These are phyloP conservation scores for Caenorhabditis sulstoni DNA, from an alignment of 2,888 invertebrate species.

Conservation along the genomic window DNA sequence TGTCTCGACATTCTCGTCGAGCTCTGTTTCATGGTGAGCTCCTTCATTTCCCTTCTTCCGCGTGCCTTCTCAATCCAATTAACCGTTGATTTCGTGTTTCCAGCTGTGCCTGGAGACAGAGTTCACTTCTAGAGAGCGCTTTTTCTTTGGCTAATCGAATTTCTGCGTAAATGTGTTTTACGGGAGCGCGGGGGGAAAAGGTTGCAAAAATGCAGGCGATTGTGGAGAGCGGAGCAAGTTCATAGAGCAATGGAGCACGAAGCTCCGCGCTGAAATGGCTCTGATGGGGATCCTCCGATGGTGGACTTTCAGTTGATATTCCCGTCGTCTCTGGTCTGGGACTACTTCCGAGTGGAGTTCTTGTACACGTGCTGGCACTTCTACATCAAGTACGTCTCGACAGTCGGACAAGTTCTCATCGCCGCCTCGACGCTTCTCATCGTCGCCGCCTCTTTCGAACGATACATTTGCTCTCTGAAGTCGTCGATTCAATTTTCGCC, in stretches of 20 bases:
- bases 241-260: not conserved
- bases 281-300: no score
- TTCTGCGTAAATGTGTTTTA: slow-evolving; percentile 26
- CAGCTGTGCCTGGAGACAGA: slow-evolving; percentile 19
- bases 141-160: slow-evolving; percentile 39
- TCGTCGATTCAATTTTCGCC: slow-evolving; percentile 58
- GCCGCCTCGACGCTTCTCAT: slow-evolving; percentile 71
- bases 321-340: slow-evolving; percentile 63
- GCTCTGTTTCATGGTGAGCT: slow-evolving; percentile 70
- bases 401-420: slow-evolving; percentile 70
- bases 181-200: not conserved
- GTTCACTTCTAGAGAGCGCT: not conserved
- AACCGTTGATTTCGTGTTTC: slow-evolving; percentile 22
- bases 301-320: slow-evolving; percentile 68
- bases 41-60: no score
- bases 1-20: slow-evolving; percentile 70
- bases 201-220: not conserved
- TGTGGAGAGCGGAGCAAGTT: not conserved
- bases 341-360: slow-evolving; percentile 63
- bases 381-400: slow-evolving; percentile 68
- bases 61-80: slow-evolving; percentile 24
- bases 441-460: slow-evolving; percentile 74
- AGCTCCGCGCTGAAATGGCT: no score
- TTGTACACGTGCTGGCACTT: slow-evolving; percentile 70
- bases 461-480: slow-evolving; percentile 67